These are phyloP conservation scores for Drepana falcataria DNA, from an alignment of 2,888 invertebrate genomes.

Conservation along the genomic window DNA sequence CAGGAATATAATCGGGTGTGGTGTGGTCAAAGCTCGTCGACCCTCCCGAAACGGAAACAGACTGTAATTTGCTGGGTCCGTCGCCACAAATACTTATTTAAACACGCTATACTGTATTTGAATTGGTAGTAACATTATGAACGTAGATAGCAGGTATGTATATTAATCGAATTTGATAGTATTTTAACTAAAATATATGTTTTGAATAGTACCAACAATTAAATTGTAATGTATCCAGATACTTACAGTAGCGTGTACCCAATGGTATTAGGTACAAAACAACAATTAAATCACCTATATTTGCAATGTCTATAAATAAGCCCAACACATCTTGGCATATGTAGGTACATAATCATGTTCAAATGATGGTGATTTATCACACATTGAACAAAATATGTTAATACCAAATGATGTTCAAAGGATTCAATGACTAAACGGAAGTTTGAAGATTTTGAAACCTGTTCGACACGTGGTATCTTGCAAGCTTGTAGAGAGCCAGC, in stretches of 20 bases:
- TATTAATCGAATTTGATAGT: too few species aligned
- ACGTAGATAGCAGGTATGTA: not conserved
- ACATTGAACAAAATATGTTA: too few species aligned
- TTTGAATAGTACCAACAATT: too few species aligned
- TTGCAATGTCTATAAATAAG: too few species aligned
- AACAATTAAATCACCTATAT: too few species aligned
- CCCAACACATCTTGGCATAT: too few species aligned
- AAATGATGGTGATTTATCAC: too few species aligned
- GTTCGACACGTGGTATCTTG: constrained; percentile 64
- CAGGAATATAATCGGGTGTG: constrained; percentile 22
- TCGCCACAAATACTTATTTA: constrained; percentile 20
- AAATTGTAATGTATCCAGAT: too few species aligned
- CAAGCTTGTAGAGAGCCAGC: constrained; percentile 30
- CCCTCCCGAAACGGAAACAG: constrained; percentile 39
- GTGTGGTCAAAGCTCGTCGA: constrained; percentile 40
- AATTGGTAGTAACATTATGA: not conserved
- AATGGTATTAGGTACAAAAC: too few species aligned
- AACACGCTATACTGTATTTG: not conserved
- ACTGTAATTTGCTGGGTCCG: constrained; percentile 20
- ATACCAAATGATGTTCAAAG: not conserved
- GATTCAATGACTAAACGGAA: constrained; percentile 35
- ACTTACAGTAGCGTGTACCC: too few species aligned
- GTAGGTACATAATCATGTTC: too few species aligned
- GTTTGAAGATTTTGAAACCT: constrained; percentile 47
- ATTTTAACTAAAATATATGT: too few species aligned